A percentile compares a stretch with the other conserved stretches of the same genome.
phyloP scores from a whole-genome alignment of 2,113 vertebrate genomes.

The Uropsilus gracilis region DNA sequence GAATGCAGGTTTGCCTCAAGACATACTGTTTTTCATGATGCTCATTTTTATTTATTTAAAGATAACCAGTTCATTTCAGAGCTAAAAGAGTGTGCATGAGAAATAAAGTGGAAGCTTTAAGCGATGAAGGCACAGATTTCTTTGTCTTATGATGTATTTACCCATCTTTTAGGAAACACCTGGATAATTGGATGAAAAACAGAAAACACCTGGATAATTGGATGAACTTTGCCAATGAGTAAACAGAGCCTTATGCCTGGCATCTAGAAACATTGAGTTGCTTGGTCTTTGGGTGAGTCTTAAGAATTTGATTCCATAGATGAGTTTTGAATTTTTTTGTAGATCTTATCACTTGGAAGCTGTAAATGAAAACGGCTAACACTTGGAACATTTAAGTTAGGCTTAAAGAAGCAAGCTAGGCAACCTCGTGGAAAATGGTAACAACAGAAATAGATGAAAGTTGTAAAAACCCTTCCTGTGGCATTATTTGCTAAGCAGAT shows the following conservation, averaged over 20 bases:
- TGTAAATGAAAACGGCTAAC: not conserved
- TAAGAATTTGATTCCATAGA: not conserved
- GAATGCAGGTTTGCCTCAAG: not conserved
- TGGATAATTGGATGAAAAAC: conserved; percentile 24
- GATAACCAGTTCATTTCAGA: not conserved
- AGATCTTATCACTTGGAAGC: conserved; percentile 22
- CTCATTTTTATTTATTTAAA: not conserved
- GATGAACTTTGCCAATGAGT: conserved; percentile 8
- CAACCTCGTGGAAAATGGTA: conserved; percentile 37
- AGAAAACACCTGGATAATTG: not conserved
- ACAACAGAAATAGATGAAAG: conserved; percentile 65
- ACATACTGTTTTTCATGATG: not conserved
- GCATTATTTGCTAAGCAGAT: conserved; percentile 79
- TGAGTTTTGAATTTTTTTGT: not conserved
- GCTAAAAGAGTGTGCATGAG: not conserved
- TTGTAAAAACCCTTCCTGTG: conserved; percentile 68
- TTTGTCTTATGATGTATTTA: not conserved
- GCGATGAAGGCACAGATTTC: not conserved
- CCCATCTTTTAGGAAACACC: not conserved
- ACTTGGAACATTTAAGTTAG: conserved; percentile 27
- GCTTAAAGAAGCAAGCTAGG: conserved; percentile 32
- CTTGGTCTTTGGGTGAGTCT: not conserved
- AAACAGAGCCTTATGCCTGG: not conserved
- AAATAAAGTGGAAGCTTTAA: not conserved
- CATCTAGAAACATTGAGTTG: not conserved